Conservation (phyloP, 2,113 vertebrate species). For the Muntiacus reevesi region DNA sequence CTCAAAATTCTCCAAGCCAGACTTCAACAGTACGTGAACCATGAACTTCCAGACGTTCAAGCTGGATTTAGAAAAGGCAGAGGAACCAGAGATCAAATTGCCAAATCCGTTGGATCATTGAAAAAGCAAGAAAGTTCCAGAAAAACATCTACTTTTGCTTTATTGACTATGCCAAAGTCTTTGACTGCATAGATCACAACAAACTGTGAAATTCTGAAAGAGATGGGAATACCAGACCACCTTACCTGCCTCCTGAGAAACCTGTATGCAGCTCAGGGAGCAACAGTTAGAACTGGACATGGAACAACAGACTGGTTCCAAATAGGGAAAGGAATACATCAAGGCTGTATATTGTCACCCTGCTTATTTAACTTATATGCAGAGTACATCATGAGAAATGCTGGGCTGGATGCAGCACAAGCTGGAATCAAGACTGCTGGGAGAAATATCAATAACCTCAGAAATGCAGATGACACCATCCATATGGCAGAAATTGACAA, state of each 20-base stretch:
- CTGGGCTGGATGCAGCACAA: neutral
- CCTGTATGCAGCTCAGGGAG: neutral
- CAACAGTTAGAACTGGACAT: neutral
- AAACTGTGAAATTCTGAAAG: neutral
- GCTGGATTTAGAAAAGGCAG: neutral
- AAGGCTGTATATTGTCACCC: neutral
- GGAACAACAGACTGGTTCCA: neutral
- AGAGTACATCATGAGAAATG: neutral
- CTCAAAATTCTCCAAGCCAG: neutral
- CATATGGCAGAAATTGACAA: neutral
- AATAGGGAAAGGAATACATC: neutral
- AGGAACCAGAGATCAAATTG: neutral
- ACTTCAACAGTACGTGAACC: neutral
- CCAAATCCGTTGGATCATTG: fast-evolving
- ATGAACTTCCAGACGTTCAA: neutral
- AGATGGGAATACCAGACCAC: neutral
- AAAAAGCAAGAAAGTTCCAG: neutral
- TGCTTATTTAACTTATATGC: neutral
- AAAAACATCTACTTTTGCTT: neutral
- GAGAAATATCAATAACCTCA: neutral
- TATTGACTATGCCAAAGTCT: neutral
- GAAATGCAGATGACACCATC: neutral
- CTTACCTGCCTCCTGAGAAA: neutral
- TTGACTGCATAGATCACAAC: neutral
- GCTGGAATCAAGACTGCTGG: neutral